phyloP scores from a whole-genome alignment of 2,888 invertebrate species.

The Ptychoptera contaminata region DNA sequence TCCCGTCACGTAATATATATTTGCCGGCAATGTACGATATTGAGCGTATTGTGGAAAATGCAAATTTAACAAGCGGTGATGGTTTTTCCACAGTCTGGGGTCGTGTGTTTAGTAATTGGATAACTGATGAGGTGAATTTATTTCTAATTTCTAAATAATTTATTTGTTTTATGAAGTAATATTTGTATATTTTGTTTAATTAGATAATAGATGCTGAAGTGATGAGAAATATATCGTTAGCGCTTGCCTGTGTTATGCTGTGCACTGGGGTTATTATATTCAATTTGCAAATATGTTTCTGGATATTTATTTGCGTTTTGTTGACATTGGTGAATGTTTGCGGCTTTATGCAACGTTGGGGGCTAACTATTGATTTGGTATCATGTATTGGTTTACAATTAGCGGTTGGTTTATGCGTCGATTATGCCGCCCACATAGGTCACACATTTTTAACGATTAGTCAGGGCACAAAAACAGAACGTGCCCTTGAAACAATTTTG shows the following conservation, averaged over 20 bases:
- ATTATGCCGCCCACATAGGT: constrained; percentile 68
- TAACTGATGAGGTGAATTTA: constrained; percentile 50
- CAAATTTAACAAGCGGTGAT: constrained; percentile 43
- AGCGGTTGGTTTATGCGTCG: constrained; percentile 68
- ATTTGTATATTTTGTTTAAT: constrained; percentile 12
- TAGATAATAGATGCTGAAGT: constrained; percentile 56
- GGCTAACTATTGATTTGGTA: constrained; percentile 64
- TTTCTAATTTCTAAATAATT: constrained; percentile 2
- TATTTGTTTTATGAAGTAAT: neutral
- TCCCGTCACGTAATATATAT: constrained; percentile 46
- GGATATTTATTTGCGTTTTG: constrained; percentile 61
- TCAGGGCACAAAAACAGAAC: constrained; percentile 36
- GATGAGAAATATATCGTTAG: constrained; percentile 56
- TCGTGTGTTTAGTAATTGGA: constrained; percentile 56
- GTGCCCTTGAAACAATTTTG: constrained; percentile 47
- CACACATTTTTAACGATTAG: constrained; percentile 57
- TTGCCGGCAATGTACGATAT: constrained; percentile 57
- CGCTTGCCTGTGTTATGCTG: constrained; percentile 62
- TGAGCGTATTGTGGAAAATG: constrained; percentile 37
- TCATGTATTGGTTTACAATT: constrained; percentile 67
- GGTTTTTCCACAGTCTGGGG: constrained; percentile 54
- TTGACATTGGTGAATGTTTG: constrained; percentile 58
- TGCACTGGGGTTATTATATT: constrained; percentile 61
- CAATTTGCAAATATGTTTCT: constrained; percentile 57
- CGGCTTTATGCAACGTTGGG: constrained; percentile 68